These are phyloP conservation scores for Asarcornis scutulata DNA, from an alignment of 2,113 vertebrate genomes.

Conservation along the genomic window DNA sequence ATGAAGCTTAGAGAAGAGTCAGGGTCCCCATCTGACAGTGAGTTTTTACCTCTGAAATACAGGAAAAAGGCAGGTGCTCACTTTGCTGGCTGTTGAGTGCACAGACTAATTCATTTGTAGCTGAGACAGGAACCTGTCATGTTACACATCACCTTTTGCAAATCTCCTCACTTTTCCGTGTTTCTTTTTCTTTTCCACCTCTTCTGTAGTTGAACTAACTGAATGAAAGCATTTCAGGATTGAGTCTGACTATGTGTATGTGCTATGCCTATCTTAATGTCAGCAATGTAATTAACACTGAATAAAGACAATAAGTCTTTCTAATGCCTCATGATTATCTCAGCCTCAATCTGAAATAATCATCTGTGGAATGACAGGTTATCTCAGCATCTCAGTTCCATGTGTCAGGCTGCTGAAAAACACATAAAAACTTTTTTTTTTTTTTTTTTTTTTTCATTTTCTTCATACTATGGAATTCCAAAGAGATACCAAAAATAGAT, in stretches of 20 bases:
- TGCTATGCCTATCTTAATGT: fast-evolving
- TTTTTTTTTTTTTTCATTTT: background rate
- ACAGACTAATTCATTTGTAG: background rate
- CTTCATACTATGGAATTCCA: fast-evolving
- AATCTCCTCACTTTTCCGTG: background rate
- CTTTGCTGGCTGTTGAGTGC: background rate
- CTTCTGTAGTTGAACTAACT: background rate
- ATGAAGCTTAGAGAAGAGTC: background rate
- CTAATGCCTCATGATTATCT: background rate
- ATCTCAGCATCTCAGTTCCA: background rate
- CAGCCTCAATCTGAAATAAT: background rate
- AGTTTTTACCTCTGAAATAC: background rate
- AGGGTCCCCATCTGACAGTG: background rate
- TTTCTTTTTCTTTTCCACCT: background rate
- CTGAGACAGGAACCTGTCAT: background rate
- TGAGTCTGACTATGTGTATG: background rate
- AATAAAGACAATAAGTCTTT: background rate
- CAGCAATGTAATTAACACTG: background rate
- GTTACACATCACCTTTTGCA: background rate
- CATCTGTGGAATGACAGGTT: background rate
- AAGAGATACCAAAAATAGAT: background rate
- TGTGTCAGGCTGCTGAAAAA: background rate
- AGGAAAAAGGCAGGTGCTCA: background rate
- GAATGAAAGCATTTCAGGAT: background rate
- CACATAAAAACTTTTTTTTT: background rate